phyloP scores from a whole-genome alignment of 64 coral and sea anemone genomes.

The Pocillopora damicornis region DNA sequence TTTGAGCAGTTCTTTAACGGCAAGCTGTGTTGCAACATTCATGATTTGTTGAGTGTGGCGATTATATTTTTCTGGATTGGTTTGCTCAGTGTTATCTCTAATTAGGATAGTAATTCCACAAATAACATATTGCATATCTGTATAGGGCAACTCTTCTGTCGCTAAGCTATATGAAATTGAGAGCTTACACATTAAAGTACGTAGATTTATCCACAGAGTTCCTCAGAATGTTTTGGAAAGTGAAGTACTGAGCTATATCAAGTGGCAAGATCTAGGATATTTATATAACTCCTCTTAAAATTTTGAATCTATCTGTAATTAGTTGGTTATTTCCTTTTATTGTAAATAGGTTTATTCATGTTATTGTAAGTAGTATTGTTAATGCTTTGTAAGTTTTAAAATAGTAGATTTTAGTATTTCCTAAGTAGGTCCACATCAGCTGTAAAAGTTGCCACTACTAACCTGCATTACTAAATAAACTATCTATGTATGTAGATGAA shows the following conservation, averaged over 20 bases:
- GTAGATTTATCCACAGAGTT: background rate
- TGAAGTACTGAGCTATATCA: background rate
- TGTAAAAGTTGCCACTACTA: constrained; percentile 32
- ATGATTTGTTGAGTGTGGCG: too few species aligned
- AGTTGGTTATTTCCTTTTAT: background rate
- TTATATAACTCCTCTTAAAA: background rate
- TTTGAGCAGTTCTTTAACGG: too few species aligned
- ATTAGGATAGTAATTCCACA: background rate
- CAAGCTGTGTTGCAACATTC: too few species aligned
- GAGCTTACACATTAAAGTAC: background rate
- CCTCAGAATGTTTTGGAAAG: background rate
- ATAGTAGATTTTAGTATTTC: background rate
- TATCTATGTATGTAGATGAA: background rate
- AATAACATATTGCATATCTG: constrained; percentile 30
- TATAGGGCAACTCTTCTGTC: background rate
- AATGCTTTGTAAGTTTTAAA: background rate
- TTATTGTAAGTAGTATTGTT: background rate
- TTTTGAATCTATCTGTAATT: too few species aligned
- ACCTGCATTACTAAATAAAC: constrained; percentile 18
- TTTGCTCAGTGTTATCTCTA: too few species aligned
- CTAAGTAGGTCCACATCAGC: background rate
- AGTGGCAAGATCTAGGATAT: background rate
- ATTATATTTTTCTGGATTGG: too few species aligned
- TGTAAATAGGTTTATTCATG: background rate
- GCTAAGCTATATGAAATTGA: constrained; percentile 11